These are phyloP conservation scores for Chaetodon trifascialis DNA, from an alignment of 2,113 vertebrate genomes.

Conservation along the genomic window DNA sequence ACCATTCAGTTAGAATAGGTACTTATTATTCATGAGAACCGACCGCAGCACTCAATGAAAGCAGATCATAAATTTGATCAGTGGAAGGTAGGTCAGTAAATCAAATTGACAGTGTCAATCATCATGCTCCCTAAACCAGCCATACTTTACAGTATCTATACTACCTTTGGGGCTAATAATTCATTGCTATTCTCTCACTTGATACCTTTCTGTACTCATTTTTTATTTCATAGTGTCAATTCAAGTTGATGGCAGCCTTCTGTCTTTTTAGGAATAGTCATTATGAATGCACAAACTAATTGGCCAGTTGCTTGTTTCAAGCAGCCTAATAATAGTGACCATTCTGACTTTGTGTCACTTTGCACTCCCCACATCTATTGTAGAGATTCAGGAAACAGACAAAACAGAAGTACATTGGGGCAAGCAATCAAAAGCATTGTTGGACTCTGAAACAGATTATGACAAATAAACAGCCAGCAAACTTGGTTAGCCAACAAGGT, in stretches of 20 bases:
- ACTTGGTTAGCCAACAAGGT: no score
- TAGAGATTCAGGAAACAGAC: neutral
- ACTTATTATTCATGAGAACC: conserved; percentile 51
- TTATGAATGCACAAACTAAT: no score
- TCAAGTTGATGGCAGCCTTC: neutral
- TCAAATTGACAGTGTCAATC: conserved; percentile 42
- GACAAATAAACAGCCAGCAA: no score
- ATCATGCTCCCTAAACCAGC: neutral
- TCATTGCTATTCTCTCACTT: neutral
- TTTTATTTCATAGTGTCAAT: neutral
- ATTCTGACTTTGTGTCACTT: neutral
- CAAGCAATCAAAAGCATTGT: no score
- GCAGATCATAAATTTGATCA: conserved; percentile 50
- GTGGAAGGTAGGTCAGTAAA: conserved; percentile 30
- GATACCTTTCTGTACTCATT: neutral
- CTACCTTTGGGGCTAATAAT: neutral
- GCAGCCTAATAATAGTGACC: neutral
- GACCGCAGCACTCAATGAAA: conserved; percentile 43
- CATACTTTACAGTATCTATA: neutral
- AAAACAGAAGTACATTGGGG: no score
- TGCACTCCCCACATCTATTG: neutral
- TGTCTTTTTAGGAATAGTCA: neutral
- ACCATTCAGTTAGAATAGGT: neutral
- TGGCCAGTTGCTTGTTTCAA: neutral
- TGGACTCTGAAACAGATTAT: no score